Conservation (phyloP, 2,797 vertebrate genomes). For the Leptoclinus maculatus region DNA sequence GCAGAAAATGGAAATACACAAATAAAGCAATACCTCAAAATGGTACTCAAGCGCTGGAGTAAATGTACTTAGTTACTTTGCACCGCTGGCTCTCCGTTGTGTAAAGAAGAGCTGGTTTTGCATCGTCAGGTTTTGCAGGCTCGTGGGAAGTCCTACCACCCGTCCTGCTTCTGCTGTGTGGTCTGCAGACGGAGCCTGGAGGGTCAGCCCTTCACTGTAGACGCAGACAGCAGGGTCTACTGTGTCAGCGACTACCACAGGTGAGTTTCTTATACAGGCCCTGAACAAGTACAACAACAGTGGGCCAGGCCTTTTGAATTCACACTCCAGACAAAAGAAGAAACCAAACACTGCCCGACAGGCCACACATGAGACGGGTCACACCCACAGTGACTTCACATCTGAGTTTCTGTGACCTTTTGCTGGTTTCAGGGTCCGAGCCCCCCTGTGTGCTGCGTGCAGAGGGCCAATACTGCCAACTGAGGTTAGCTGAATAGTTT, state of each 20-base stretch:
- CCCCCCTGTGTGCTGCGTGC: slow-evolving; percentile 88
- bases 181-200: slow-evolving; percentile 89
- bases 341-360: slow-evolving; percentile 32
- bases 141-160: slow-evolving; percentile 89
- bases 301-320: slow-evolving; percentile 20
- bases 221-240: slow-evolving; percentile 88
- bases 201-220: slow-evolving; percentile 89
- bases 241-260: slow-evolving; percentile 93
- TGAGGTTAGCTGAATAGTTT: slow-evolving; percentile 77
- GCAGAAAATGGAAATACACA: background rate
- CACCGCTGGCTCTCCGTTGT: background rate
- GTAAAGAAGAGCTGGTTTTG: background rate
- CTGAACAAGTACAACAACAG: slow-evolving; percentile 15
- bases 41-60: background rate
- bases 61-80: background rate
- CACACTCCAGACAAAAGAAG: slow-evolving; percentile 6
- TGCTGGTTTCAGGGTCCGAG: slow-evolving; percentile 81
- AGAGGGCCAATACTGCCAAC: slow-evolving; percentile 88
- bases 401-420: slow-evolving; percentile 27
- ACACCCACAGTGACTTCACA: slow-evolving; percentile 20
- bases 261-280: slow-evolving; percentile 74
- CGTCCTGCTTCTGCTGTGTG: slow-evolving; percentile 89
- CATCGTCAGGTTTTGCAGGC: slow-evolving; percentile 90
- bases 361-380: slow-evolving; percentile 17
- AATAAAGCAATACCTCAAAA: background rate